Evolutionary conservation across 2,113 vertebrate genomes (phyloP).

Genomic region (Australoheros scitulus): DNA sequence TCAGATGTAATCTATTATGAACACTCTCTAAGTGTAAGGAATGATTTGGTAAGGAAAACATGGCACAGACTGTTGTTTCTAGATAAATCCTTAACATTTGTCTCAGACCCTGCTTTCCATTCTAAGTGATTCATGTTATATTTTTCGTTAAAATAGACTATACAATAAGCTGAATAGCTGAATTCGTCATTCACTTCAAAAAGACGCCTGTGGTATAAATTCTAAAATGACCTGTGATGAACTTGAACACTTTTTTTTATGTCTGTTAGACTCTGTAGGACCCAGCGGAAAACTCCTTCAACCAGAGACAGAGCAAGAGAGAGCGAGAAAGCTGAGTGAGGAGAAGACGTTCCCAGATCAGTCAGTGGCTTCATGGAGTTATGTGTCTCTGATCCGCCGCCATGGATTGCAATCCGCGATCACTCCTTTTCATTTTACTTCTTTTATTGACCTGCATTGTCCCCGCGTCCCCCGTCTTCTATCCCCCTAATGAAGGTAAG

Average conservation of each 20-base stretch:
- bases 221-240: conserved; percentile 73
- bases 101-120: background rate
- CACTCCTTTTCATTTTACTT: conserved; percentile 73
- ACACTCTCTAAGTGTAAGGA: background rate
- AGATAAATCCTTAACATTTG: background rate
- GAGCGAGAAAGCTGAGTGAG: conserved; percentile 61
- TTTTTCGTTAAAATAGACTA: background rate
- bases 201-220: background rate
- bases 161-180: background rate
- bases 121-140: background rate
- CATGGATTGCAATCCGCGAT: conserved; percentile 88
- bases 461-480: conserved; percentile 76
- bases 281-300: conserved; percentile 79
- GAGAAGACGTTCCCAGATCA: conserved; percentile 83
- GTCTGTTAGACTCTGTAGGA: conserved; percentile 73
- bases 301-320: conserved; percentile 55
- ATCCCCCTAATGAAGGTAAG: conserved; percentile 94
- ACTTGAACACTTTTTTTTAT: conserved; percentile 41
- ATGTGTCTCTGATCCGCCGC: conserved; percentile 89
- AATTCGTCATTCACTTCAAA: background rate
- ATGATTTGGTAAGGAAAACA: background rate
- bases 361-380: conserved; percentile 92
- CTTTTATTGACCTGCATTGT: conserved; percentile 73
- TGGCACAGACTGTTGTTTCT: background rate
- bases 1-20: background rate